phyloP scores from a whole-genome alignment of 2,888 invertebrate species.

The Platycnemis pennipes region DNA sequence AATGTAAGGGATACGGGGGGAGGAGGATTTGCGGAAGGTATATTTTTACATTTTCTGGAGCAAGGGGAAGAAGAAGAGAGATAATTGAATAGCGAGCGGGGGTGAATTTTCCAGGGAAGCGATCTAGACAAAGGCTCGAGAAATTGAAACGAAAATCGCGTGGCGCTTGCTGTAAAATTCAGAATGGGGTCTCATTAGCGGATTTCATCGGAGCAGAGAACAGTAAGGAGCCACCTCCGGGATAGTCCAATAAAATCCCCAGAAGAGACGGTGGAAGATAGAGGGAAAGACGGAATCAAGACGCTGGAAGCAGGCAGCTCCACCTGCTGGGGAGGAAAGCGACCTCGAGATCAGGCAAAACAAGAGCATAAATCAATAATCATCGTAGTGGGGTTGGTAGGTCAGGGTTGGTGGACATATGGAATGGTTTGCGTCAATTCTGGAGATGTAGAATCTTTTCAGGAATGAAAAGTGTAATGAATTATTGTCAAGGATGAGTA shows the following conservation, averaged over 20 bases:
- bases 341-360: neutral
- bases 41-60: neutral
- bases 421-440: neutral
- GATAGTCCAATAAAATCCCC: neutral
- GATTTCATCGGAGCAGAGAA: neutral
- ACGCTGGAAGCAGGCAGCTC: neutral
- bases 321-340: neutral
- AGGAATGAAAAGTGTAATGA: neutral
- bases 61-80: neutral
- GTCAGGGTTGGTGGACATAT: neutral
- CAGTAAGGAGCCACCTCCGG: neutral
- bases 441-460: neutral
- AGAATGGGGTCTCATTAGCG: neutral
- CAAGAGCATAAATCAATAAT: neutral
- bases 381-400: neutral
- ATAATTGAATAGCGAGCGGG: neutral
- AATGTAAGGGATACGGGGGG: neutral
- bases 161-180: neutral
- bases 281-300: neutral
- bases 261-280: neutral
- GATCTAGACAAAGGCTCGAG: neutral
- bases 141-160: neutral
- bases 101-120: neutral
- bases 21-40: neutral
- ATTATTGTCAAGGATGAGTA: neutral